A percentile compares a stretch with the other conserved stretches of the same genome.
Evolutionary conservation across 2,797 vertebrate genomes (phyloP).

Genomic region (Silurus aristotelis): DNA sequence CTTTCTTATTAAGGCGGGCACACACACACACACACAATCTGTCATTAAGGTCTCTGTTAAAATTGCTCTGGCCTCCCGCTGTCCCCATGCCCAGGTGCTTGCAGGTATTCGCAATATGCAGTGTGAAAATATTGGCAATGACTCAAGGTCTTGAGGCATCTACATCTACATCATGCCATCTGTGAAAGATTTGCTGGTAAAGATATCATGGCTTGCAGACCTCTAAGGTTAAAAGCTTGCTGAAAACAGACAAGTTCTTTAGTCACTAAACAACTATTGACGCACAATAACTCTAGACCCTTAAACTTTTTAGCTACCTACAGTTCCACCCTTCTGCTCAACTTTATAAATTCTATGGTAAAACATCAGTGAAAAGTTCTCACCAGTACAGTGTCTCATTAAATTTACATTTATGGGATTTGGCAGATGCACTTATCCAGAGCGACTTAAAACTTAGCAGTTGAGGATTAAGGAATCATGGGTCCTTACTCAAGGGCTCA

Average conservation of each 20-base stretch:
- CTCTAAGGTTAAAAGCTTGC: neutral
- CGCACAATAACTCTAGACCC: too few species aligned
- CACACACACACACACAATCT: constrained; percentile 25
- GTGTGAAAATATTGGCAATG: constrained; percentile 24
- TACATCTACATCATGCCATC: constrained; percentile 29
- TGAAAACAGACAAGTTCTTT: neutral
- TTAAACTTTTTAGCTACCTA: too few species aligned
- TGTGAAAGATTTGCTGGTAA: constrained; percentile 6
- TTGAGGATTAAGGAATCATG: too few species aligned
- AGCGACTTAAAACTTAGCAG: too few species aligned
- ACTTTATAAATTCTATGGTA: too few species aligned
- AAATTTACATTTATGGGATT: too few species aligned
- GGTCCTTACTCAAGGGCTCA: too few species aligned
- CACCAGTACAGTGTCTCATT: too few species aligned
- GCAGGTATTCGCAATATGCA: constrained; percentile 44
- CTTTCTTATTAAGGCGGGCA: constrained; percentile 25
- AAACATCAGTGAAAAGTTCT: too few species aligned
- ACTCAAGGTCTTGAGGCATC: constrained; percentile 4
- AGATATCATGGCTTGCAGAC: neutral
- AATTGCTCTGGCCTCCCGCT: constrained; percentile 42
- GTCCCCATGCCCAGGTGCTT: constrained; percentile 30
- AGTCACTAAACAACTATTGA: neutral
- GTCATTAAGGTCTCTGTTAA: constrained; percentile 28
- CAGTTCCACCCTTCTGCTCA: too few species aligned
- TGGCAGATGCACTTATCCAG: too few species aligned